These are phyloP conservation scores for Orbicella faveolata DNA, from an alignment of 64 coral and sea anemone species.

Conservation along the genomic window DNA sequence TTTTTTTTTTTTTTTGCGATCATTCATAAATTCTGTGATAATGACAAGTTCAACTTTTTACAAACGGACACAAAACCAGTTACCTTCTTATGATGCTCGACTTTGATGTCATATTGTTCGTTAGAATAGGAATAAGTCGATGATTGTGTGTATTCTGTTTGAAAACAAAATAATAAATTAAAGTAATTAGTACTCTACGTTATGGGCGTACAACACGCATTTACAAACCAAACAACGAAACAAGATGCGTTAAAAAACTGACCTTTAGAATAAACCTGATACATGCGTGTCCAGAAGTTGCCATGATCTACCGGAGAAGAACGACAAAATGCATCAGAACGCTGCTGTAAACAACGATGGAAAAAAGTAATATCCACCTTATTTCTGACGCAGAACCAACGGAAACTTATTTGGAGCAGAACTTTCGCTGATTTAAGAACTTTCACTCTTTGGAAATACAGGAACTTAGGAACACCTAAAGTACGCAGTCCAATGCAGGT, in stretches of 20 bases:
- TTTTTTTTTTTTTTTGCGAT: too few species aligned
- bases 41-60: too few species aligned
- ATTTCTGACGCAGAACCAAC: too few species aligned
- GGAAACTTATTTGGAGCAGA: too few species aligned
- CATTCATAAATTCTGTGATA: too few species aligned
- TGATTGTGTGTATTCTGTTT: conserved; percentile 84
- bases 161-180: background rate
- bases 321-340: background rate
- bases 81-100: conserved; percentile 93
- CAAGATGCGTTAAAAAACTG: background rate
- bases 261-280: conserved; percentile 91
- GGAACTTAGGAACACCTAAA: too few species aligned
- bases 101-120: conserved; percentile 81
- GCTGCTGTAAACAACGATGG: too few species aligned
- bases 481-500: too few species aligned
- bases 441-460: too few species aligned
- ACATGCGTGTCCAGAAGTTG: conserved; percentile 87
- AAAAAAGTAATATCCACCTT: background rate
- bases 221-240: background rate
- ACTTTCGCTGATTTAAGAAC: too few species aligned
- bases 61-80: background rate
- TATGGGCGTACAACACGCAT: background rate
- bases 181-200: background rate
- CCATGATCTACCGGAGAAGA: conserved; percentile 68
- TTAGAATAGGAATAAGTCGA: conserved; percentile 77